Conservation (phyloP, 1,140 invertebrate species). For the Littorina saxatilis region DNA sequence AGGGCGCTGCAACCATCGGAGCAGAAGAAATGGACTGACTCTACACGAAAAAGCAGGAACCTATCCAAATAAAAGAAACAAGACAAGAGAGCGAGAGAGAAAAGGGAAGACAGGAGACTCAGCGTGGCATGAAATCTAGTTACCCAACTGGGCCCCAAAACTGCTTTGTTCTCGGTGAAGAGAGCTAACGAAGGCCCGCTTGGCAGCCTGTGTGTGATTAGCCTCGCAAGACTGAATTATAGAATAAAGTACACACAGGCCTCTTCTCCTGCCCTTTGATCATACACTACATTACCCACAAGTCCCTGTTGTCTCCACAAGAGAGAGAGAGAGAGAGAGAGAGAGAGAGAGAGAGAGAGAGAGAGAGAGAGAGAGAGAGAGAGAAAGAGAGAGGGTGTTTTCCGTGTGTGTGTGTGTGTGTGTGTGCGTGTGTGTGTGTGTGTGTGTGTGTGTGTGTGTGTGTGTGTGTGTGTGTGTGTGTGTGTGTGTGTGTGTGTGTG, state of each 20-base stretch:
- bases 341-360: conserved; percentile 3
- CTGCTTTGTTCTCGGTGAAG: conserved; percentile 22
- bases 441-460: conserved; percentile 29
- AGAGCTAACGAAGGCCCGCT: not conserved
- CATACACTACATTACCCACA: not conserved
- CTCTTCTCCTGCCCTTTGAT: not conserved
- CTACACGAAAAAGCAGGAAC: too few relatives aligned
- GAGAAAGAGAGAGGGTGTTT: too few relatives aligned
- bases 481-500: too few relatives aligned
- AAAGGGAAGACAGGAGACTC: not conserved
- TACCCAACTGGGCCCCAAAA: conserved; percentile 6
- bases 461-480: conserved; percentile 1
- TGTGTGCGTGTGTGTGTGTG: conserved; percentile 27
- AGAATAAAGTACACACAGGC: conserved; percentile 11
- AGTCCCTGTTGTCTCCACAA: not conserved
- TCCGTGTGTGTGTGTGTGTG: too few relatives aligned
- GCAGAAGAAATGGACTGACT: too few relatives aligned
- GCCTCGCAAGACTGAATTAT: conserved; percentile 9
- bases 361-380: not conserved
- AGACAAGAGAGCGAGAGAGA: too few relatives aligned
- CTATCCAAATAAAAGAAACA: too few relatives aligned
- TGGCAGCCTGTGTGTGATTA: conserved; percentile 5
- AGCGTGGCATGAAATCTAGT: not conserved
- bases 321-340: not conserved
- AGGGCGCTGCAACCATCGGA: too few relatives aligned